Evolutionary conservation across 2,797 vertebrate genomes (phyloP), one percentile per base, ranked within the genome.

Genomic region (Sarcophilus harrisii): DNA sequence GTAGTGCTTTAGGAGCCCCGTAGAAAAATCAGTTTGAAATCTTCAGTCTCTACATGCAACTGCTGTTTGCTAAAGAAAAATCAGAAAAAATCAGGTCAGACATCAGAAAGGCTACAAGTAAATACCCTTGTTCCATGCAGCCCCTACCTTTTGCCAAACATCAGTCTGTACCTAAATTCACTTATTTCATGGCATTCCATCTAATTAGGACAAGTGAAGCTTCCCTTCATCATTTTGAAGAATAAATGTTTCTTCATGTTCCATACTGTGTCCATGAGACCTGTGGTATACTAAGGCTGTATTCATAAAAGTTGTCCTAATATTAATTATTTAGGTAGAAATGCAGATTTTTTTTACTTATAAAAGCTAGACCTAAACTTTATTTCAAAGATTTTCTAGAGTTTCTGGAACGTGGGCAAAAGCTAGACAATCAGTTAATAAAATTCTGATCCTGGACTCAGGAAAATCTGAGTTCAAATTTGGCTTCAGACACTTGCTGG

Each of bases 1-100:
- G 90, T 90, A 93, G 73, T 94, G 90, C 57, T 94, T 95, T 93
- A 95, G 92, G 93, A 95, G 93, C 94, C 92, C 90, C 81, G 73
- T 49, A 95, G n/a, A 73, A 28, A 38, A 89, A 60, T 87, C 90
- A 54, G 60, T 73, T 93, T 49, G 90, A 89, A 94, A 52, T 57
- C 55, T 91, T 30, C 58, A 92, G 58, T 38, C 62, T 73, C 93
- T 49, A 57, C 93, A 93, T 92, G 49, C 52, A 49, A 38, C 18
- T 52, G 24, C 29, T 95, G 55, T 81, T 92, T 58, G 90, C 59
- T 91, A 57, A 58, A 54, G 73, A 45, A 57, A 13, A 90, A n/a
- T 18, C 62, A 58, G 29, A 52, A 59, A 55, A 60, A 73, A 89
- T 18, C 28, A 52, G 30, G 89, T 59, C 4, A 66, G 52, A 66